phyloP scores from a whole-genome alignment of 1,140 invertebrate genomes.

The Nephotettix cincticeps region DNA sequence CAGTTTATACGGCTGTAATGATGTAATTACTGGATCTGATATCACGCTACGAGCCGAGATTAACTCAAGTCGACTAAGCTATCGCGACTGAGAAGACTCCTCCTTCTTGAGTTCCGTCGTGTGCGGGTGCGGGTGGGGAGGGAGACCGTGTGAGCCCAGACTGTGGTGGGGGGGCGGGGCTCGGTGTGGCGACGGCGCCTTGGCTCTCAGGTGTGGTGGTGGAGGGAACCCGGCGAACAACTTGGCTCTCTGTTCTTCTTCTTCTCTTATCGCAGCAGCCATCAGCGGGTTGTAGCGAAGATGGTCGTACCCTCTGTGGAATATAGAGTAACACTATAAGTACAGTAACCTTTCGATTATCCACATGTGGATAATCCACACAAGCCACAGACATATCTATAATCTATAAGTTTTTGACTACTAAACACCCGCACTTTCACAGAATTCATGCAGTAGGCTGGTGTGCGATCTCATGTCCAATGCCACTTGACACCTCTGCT shows the following conservation, averaged over 20 bases:
- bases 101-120: constrained; percentile 37
- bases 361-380: too few species aligned
- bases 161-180: constrained; percentile 13
- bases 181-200: constrained; percentile 35
- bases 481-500: too few species aligned
- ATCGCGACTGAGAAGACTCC: constrained; percentile 40
- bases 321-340: too few species aligned
- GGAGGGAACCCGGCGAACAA: constrained; percentile 66
- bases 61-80: background rate
- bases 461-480: too few species aligned
- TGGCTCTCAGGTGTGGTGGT: constrained; percentile 45
- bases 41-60: background rate
- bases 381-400: too few species aligned
- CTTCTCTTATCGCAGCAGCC: constrained; percentile 45
- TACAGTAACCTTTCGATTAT: too few species aligned
- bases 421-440: too few species aligned
- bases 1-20: too few species aligned
- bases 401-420: too few species aligned
- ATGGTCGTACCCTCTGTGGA: constrained; percentile 39
- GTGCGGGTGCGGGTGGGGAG: constrained; percentile 37
- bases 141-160: constrained; percentile 61
- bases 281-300: constrained; percentile 40
- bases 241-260: constrained; percentile 70
- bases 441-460: too few species aligned
- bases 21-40: background rate